A percentile compares a stretch with the other conserved stretches of the same genome.
Evolutionary conservation across 2,888 invertebrate genomes (phyloP).

Genomic region (Notodromas monacha): DNA sequence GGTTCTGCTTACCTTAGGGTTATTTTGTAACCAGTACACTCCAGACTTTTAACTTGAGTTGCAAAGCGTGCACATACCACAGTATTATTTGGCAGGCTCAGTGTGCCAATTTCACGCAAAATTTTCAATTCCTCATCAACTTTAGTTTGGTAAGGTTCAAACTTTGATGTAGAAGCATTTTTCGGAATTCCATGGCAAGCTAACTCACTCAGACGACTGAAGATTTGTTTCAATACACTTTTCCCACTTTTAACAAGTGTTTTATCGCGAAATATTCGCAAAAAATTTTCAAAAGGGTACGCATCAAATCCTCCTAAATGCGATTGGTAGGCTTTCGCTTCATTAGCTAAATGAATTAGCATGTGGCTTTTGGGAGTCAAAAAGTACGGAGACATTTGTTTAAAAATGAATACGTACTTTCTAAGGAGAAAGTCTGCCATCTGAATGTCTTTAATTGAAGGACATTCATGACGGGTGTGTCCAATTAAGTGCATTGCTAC

Average conservation of each 20-base stretch:
- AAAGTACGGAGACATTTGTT: not conserved
- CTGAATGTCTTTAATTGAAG: slow-evolving; percentile 1
- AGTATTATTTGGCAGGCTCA: no score
- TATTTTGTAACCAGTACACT: no score
- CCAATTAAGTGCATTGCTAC: not conserved
- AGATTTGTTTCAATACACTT: not conserved
- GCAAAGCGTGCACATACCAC: no score
- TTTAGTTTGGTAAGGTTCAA: no score
- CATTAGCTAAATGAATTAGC: slow-evolving; percentile 1
- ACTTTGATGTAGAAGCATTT: no score
- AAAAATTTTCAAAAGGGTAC: slow-evolving; percentile 1
- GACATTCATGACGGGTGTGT: not conserved
- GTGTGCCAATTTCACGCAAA: no score
- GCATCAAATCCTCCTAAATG: slow-evolving; percentile 1
- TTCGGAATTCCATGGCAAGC: no score
- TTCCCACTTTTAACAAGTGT: not conserved
- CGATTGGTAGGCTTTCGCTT: not conserved
- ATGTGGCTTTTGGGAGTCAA: not conserved
- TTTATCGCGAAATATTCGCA: not conserved
- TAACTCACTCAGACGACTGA: not conserved
- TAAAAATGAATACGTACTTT: not conserved
- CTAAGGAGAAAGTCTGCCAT: not conserved
- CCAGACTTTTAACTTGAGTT: no score
- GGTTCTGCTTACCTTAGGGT: no score
- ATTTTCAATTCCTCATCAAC: no score